Percentiles rank a stretch among this genome's conserved stretches.
Evolutionary conservation across 2,797 vertebrate species (phyloP).

Genomic region (Xerus rutilus): DNA sequence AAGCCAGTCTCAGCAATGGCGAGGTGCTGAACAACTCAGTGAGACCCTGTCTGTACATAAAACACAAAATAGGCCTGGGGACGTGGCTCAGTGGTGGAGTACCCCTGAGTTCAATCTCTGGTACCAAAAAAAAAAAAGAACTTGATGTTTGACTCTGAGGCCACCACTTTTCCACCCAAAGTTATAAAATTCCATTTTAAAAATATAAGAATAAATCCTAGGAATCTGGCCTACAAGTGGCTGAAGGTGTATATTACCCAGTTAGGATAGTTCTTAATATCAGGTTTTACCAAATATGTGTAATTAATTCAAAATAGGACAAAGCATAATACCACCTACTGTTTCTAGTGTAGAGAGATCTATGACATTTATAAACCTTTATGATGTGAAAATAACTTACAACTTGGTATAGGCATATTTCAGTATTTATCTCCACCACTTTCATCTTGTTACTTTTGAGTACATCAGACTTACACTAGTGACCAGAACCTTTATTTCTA

Average conservation of each 20-base stretch:
- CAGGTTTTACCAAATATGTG: background rate
- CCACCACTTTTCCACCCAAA: background rate
- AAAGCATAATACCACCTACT: background rate
- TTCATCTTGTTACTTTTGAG: background rate
- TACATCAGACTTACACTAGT: background rate
- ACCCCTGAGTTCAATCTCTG: too few species aligned
- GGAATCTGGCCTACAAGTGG: constrained; percentile 36
- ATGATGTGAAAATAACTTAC: constrained; percentile 70
- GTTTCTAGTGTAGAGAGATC: background rate
- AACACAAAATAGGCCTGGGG: too few species aligned
- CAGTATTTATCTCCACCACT: background rate
- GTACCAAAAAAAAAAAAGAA: background rate
- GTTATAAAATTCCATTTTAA: constrained; percentile 26
- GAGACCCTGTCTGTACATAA: too few species aligned
- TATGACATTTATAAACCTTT: constrained; percentile 10
- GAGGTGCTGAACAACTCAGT: too few species aligned
- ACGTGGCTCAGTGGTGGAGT: too few species aligned
- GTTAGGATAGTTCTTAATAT: constrained; percentile 24
- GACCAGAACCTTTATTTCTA: constrained; percentile 43
- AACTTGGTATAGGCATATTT: constrained; percentile 39
- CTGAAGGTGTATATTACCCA: constrained; percentile 44
- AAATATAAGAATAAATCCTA: constrained; percentile 42
- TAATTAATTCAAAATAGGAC: background rate
- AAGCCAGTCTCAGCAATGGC: too few species aligned
- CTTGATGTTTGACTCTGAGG: constrained; percentile 45